Conservation (phyloP, 2,797 vertebrate species). For the Acomys russatus region DNA sequence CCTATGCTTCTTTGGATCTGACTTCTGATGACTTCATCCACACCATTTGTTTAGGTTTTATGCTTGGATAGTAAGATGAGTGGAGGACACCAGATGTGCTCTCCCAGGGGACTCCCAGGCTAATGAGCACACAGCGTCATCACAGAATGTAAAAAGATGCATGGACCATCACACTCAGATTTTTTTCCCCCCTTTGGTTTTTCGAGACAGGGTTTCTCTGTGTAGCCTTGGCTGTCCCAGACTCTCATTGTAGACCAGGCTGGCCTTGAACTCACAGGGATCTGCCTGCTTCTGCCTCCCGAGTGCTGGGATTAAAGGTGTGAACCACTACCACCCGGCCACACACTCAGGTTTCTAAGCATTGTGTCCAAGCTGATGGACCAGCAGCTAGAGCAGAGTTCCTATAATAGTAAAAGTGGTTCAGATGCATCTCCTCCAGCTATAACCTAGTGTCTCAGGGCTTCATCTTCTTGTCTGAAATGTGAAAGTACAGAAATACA, state of each 20-base stretch:
- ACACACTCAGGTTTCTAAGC: neutral
- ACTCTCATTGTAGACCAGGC: too few species aligned
- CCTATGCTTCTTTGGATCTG: neutral
- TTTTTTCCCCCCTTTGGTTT: too few species aligned
- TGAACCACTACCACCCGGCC: too few species aligned
- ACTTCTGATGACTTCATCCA: neutral
- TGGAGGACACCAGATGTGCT: neutral
- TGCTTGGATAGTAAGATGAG: slow-evolving; percentile 2
- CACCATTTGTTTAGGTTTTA: neutral
- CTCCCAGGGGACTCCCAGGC: neutral
- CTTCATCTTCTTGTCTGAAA: neutral
- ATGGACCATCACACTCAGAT: too few species aligned
- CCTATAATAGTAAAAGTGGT: neutral
- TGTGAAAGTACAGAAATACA: neutral
- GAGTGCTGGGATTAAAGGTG: too few species aligned
- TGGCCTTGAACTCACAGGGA: too few species aligned
- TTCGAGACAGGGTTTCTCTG: neutral
- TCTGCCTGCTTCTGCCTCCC: too few species aligned
- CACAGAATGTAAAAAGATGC: neutral
- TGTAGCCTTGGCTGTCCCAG: too few species aligned
- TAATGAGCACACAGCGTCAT: neutral
- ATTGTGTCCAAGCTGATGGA: neutral
- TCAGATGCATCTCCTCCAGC: neutral
- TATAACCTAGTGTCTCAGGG: neutral
- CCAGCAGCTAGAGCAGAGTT: neutral